Conservation (phyloP, 1,140 invertebrate species). For the Drosophila gunungcola region DNA sequence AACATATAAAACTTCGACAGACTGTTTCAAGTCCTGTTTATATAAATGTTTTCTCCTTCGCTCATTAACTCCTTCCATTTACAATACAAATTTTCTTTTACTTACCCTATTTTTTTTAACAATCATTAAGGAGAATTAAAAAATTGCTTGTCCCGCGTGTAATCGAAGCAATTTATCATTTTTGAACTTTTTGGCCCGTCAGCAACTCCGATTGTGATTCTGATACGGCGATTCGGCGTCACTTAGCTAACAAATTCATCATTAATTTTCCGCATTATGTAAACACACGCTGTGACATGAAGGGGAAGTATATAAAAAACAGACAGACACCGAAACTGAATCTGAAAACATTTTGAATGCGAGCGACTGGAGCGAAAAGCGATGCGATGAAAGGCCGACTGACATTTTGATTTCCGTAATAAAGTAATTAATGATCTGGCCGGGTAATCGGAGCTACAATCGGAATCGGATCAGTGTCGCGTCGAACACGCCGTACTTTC, state of each 20-base stretch:
- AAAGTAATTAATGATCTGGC: conserved; percentile 78
- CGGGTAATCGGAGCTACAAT: conserved; percentile 38
- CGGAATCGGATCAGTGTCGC: conserved; percentile 68
- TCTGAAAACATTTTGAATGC: conserved; percentile 62
- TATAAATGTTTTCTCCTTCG: neutral
- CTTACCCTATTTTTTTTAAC: neutral
- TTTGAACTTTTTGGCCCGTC: conserved; percentile 53
- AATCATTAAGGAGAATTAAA: conserved; percentile 14
- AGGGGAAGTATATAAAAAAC: conserved; percentile 23
- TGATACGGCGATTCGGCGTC: conserved; percentile 35
- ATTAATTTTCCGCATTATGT: conserved; percentile 80
- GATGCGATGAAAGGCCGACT: conserved; percentile 61
- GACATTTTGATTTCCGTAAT: conserved; percentile 83
- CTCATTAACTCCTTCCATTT: neutral
- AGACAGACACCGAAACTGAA: conserved; percentile 24
- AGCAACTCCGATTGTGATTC: conserved; percentile 37
- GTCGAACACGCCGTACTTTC: conserved; percentile 29
- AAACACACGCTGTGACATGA: conserved; percentile 51
- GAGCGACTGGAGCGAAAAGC: neutral
- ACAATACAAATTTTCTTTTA: neutral
- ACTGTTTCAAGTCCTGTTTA: too few relatives aligned
- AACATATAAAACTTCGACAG: too few relatives aligned
- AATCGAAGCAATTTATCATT: conserved; percentile 68
- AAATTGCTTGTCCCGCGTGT: conserved; percentile 5
- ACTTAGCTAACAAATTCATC: conserved; percentile 68